A percentile compares a stretch with the other conserved stretches of the same genome.
Evolutionary conservation across 2,113 vertebrate genomes (phyloP).

Genomic region (Ophiodon elongatus): DNA sequence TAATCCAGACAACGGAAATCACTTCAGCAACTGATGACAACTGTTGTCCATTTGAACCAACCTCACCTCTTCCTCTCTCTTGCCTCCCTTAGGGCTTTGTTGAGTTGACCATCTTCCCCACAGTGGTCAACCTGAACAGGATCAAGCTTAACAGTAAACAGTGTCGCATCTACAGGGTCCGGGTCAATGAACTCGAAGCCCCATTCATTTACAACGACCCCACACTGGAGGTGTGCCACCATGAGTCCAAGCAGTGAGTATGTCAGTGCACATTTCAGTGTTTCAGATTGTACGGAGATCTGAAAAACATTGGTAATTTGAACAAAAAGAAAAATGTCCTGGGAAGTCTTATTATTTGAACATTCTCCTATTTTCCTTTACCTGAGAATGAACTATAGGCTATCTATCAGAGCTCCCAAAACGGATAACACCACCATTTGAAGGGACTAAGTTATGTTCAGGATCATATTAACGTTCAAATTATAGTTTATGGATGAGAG

Average conservation of each 20-base stretch:
- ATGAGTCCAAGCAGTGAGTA: conserved; percentile 98
- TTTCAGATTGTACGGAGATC: background rate
- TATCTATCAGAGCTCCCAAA: background rate
- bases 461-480: background rate
- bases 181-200: conserved; percentile 96
- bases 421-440: background rate
- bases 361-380: background rate
- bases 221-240: conserved; percentile 96
- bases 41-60: background rate
- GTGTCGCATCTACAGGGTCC: conserved; percentile 96
- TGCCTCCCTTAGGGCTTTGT: conserved; percentile 88
- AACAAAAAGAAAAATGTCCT: too few relatives aligned
- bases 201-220: conserved; percentile 99
- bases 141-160: conserved; percentile 99
- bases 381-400: background rate
- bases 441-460: background rate
- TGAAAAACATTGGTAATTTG: background rate
- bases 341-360: background rate
- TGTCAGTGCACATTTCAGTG: background rate
- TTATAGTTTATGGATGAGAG: too few relatives aligned
- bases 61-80: background rate
- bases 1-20: background rate
- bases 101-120: conserved; percentile 96
- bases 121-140: conserved; percentile 95
- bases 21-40: background rate